Base-by-base conservation (phyloP, 1,140 invertebrate species). In the Muscidifurax raptorellus region DNA sequence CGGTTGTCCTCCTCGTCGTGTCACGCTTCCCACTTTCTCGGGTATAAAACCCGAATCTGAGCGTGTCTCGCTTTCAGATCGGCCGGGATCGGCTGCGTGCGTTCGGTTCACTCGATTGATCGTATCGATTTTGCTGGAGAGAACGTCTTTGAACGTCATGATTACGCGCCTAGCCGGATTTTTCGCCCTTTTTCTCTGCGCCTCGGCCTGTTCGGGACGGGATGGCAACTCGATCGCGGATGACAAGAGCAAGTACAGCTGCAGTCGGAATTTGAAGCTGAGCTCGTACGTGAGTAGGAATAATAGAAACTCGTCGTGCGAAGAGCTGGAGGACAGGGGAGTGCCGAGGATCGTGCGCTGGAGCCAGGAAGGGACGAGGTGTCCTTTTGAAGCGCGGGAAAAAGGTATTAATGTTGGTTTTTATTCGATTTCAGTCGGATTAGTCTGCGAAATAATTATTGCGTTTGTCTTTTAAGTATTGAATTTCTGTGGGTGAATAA, bases 231-330 rank as follows among this genome's bases (percentile, higher is more conserved):
- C 71, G 1, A 32, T 85, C 9, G 67, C 15, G 15, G 78, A 85
- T 30, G 78, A 80, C 28, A 52, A 40, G 36, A 74, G 32, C 1
- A 30, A 67, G 7, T 52, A 76, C 12, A 80, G 83, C 32, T 89
- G 88, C 75, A 87, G 85, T 69, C 44, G 30, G 30, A 86, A 84
- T 77, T 84, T 86, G 18, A 82, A 81, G 64, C 59, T 52, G 28
- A 52, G 75, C 18, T 25, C 25, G 0, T 89, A 89, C 71, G 69
- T 88, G 32, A 88, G 84, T 69, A 86, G 64, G 74, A 89, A 89
- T n/a, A 88, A 88, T 47, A 77, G 85, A 10, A 88, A 80, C 83
- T 87, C 83, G 1, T 87, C 85, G 18, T 89, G 88, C 72, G 74
- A 88, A 1, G 79, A 87, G 28, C 44, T 27, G 2, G 77, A 83